Conservation (phyloP, 2,113 vertebrate species). For the Pangasianodon gigas region DNA sequence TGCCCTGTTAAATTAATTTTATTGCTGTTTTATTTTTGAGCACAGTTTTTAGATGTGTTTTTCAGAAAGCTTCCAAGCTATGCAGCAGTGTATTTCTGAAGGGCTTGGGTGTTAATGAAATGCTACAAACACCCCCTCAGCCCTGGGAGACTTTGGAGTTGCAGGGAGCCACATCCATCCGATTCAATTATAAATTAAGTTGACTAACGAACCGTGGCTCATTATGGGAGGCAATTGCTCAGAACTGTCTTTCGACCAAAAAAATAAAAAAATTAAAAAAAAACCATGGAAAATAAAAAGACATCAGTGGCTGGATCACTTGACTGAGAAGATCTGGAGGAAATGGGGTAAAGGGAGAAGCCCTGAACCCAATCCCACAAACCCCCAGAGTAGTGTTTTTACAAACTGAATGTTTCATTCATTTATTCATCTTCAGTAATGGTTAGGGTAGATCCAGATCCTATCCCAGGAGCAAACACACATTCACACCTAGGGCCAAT, state of each 20-base stretch:
- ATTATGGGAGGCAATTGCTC: conserved; percentile 94
- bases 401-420: background rate
- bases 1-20: conserved; percentile 42
- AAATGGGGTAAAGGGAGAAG: background rate
- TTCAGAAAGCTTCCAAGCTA: conserved; percentile 13
- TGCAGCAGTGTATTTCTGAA: conserved; percentile 33
- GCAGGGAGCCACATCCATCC: conserved; percentile 89
- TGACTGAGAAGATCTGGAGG: background rate
- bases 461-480: background rate
- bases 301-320: conserved; percentile 77
- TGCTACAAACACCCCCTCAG: conserved; percentile 82
- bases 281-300: conserved; percentile 78
- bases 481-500: background rate
- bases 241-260: conserved; percentile 89
- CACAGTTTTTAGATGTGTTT: conserved; percentile 23
- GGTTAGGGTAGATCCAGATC: background rate
- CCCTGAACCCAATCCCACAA: background rate
- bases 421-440: background rate
- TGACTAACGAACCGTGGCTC: conserved; percentile 93
- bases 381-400: background rate
- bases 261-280: conserved; percentile 88
- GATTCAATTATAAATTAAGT: conserved; percentile 96
- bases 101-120: conserved; percentile 49
- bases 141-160: conserved; percentile 81
- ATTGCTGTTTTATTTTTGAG: conserved; percentile 43